These are phyloP conservation scores for Sebastes variabilis DNA, from an alignment of 2,797 vertebrate genomes.

Conservation along the genomic window DNA sequence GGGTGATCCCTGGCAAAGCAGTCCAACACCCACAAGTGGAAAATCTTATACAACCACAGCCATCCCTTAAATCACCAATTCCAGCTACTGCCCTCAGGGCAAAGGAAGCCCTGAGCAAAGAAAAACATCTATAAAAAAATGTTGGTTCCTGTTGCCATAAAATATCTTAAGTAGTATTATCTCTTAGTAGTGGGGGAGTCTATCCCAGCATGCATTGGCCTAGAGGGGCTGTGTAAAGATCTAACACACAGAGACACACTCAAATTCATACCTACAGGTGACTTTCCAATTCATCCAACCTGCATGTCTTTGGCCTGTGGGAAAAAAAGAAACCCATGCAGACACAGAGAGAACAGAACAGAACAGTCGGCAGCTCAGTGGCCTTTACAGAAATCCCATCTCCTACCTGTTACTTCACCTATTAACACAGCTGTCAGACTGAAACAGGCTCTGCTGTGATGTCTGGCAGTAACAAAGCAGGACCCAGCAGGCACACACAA, in stretches of 20 bases:
- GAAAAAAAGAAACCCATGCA: slow-evolving; percentile 11
- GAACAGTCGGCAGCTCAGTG: slow-evolving; percentile 2
- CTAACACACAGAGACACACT: neutral
- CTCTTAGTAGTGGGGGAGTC: too few relatives aligned
- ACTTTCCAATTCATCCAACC: neutral
- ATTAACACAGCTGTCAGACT: slow-evolving; percentile 2
- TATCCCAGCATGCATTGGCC: too few relatives aligned
- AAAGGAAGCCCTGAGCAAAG: neutral
- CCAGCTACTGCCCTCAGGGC: neutral
- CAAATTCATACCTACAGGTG: neutral
- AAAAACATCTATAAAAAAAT: too few relatives aligned
- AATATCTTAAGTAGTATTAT: too few relatives aligned
- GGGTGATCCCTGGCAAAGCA: neutral
- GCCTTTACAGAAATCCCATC: slow-evolving; percentile 34
- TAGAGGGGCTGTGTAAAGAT: neutral
- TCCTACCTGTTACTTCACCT: slow-evolving; percentile 26
- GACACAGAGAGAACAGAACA: neutral
- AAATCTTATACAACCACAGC: neutral
- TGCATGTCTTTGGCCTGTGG: neutral
- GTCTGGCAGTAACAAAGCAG: neutral
- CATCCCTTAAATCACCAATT: neutral
- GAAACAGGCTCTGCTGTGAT: neutral
- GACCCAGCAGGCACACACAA: neutral
- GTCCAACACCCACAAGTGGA: neutral
- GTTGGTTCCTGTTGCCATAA: too few relatives aligned